Evolutionary conservation across 1,140 invertebrate species (phyloP).

Genomic region (Augochlora pura): DNA sequence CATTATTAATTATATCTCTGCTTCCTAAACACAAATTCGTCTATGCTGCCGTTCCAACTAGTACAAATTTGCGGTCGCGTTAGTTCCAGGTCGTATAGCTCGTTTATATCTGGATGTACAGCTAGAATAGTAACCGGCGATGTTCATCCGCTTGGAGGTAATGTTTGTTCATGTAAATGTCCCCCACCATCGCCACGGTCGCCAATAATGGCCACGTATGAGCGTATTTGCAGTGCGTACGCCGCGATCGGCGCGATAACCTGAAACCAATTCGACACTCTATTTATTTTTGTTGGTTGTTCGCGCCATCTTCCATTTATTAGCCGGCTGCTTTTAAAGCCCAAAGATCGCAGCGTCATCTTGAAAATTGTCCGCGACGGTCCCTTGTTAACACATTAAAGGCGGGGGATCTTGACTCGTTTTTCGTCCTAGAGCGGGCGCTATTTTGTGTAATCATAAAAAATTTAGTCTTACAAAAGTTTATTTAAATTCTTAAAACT

Average conservation of each 20-base stretch:
- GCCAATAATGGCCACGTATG: conserved; percentile 21
- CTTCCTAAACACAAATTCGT: conserved; percentile 13
- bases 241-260: background rate
- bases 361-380: too few relatives aligned
- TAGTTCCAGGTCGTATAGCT: conserved; percentile 38
- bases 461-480: too few relatives aligned
- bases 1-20: conserved; percentile 26
- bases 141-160: conserved; percentile 39
- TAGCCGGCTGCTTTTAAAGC: too few relatives aligned
- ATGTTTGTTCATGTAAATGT: conserved; percentile 37
- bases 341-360: too few relatives aligned
- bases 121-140: conserved; percentile 21
- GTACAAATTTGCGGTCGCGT: conserved; percentile 44
- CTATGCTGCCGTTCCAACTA: conserved; percentile 16
- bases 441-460: too few relatives aligned
- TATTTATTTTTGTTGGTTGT: background rate
- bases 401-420: too few relatives aligned
- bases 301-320: background rate
- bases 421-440: too few relatives aligned
- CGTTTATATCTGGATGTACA: conserved; percentile 23
- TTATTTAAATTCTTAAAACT: too few relatives aligned
- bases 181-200: background rate
- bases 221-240: conserved; percentile 9
- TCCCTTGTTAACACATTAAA: too few relatives aligned
- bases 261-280: background rate